These are phyloP conservation scores for Myxocyprinus asiaticus DNA, from an alignment of 2,113 vertebrate genomes.

Conservation along the genomic window DNA sequence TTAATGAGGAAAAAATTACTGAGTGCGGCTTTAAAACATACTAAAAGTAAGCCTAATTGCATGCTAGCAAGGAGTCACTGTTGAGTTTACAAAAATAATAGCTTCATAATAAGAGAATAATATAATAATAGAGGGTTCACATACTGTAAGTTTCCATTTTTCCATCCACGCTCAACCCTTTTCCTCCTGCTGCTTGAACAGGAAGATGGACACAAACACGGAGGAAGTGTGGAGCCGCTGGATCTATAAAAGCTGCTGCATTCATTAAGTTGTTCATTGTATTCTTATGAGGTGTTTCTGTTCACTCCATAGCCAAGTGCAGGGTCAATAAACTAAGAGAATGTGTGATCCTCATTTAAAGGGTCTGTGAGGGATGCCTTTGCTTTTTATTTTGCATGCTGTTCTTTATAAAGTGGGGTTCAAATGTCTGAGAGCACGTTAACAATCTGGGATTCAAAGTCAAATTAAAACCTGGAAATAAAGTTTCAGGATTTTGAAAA, in stretches of 20 bases:
- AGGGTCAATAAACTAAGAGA: neutral
- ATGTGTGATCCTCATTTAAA: too few relatives aligned
- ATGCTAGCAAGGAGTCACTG: too few relatives aligned
- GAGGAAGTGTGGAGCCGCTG: constrained; percentile 20
- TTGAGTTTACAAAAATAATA: too few relatives aligned
- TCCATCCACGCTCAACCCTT: constrained; percentile 1
- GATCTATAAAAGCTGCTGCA: constrained; percentile 8
- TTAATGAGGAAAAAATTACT: too few relatives aligned
- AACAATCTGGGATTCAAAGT: too few relatives aligned
- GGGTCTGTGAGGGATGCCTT: neutral
- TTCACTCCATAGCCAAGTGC: neutral
- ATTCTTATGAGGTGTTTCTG: neutral
- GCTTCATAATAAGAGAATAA: neutral
- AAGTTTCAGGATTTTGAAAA: too few relatives aligned
- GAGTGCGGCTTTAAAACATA: too few relatives aligned
- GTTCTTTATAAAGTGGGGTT: too few relatives aligned
- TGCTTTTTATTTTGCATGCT: too few relatives aligned
- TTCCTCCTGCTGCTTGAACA: constrained; percentile 10
- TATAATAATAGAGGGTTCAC: neutral
- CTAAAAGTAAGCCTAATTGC: too few relatives aligned
- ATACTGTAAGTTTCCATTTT: neutral
- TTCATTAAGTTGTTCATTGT: constrained; percentile 24
- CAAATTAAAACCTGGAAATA: too few relatives aligned
- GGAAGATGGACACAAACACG: constrained; percentile 12
- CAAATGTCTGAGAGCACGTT: too few relatives aligned